Percentiles rank a stretch among this genome's conserved stretches.
Evolutionary conservation across 2,888 invertebrate species (phyloP).

Genomic region (Teleiodes luculella): DNA sequence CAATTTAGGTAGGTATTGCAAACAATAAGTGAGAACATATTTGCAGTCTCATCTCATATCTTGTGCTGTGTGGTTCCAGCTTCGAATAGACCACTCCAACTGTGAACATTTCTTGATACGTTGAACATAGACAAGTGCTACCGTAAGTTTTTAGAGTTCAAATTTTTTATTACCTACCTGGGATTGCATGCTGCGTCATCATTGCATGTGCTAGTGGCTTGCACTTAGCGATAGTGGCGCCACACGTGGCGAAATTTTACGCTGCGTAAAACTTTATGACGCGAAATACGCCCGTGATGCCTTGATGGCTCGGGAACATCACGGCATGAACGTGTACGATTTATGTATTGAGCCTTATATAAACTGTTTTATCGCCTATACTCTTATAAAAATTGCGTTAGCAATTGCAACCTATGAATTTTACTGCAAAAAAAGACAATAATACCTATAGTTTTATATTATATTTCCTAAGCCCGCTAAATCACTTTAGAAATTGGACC

Average conservation of each 20-base stretch:
- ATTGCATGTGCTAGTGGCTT: neutral
- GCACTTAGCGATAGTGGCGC: conserved; percentile 17
- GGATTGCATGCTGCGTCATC: conserved; percentile 7
- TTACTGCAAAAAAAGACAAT: too few relatives aligned
- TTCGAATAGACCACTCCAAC: too few relatives aligned
- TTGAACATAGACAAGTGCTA: too few relatives aligned
- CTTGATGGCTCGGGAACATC: conserved; percentile 6
- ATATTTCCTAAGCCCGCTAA: too few relatives aligned
- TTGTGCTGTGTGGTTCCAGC: too few relatives aligned
- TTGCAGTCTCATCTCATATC: too few relatives aligned
- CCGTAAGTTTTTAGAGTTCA: neutral
- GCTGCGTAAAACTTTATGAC: conserved; percentile 19
- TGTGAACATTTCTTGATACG: too few relatives aligned
- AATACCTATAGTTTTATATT: too few relatives aligned
- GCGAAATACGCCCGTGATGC: conserved; percentile 12
- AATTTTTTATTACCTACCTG: neutral
- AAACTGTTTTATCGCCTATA: neutral
- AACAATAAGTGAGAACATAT: too few relatives aligned
- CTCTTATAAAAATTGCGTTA: conserved; percentile 1
- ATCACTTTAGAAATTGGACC: neutral
- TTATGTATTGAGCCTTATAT: conserved; percentile 1
- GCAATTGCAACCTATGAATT: too few relatives aligned
- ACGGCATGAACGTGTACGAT: conserved; percentile 1
- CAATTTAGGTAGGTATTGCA: too few relatives aligned
- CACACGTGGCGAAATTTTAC: conserved; percentile 12